A percentile compares a stretch with the other conserved stretches of the same genome.
These are phyloP conservation scores for Emmelina monodactyla DNA, from an alignment of 2,888 invertebrate species.

Conservation along the genomic window DNA sequence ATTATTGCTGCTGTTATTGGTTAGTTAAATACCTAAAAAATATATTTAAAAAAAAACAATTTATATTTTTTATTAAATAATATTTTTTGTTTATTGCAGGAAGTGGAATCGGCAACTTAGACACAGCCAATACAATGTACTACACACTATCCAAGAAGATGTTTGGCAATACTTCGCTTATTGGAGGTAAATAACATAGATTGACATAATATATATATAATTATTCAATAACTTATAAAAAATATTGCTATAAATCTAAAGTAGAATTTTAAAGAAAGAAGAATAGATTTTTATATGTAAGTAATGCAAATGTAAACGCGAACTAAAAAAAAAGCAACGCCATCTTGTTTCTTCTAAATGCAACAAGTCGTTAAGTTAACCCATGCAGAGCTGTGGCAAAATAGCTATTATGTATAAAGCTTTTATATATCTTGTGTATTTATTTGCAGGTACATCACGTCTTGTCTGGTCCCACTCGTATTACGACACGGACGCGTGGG, in stretches of 20 bases:
- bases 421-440: no score
- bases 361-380: no score
- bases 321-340: no score
- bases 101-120: slow-evolving; percentile 40
- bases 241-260: no score
- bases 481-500: slow-evolving; percentile 87
- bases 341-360: no score
- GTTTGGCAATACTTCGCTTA: slow-evolving; percentile 51
- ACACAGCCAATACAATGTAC: slow-evolving; percentile 48
- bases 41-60: neutral
- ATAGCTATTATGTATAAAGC: no score
- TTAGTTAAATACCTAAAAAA: slow-evolving; percentile 24
- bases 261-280: no score
- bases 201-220: no score
- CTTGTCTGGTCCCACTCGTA: slow-evolving; percentile 88
- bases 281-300: no score
- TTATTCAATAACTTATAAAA: no score
- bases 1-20: slow-evolving; percentile 79
- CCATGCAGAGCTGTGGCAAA: no score
- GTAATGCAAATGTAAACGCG: no score
- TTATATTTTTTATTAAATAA: neutral
- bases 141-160: slow-evolving; percentile 46
- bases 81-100: slow-evolving; percentile 22
- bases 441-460: slow-evolving; percentile 73
- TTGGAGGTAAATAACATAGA: slow-evolving; percentile 35